phyloP scores from a whole-genome alignment of 2,888 invertebrate genomes.

The Phortica magna region DNA sequence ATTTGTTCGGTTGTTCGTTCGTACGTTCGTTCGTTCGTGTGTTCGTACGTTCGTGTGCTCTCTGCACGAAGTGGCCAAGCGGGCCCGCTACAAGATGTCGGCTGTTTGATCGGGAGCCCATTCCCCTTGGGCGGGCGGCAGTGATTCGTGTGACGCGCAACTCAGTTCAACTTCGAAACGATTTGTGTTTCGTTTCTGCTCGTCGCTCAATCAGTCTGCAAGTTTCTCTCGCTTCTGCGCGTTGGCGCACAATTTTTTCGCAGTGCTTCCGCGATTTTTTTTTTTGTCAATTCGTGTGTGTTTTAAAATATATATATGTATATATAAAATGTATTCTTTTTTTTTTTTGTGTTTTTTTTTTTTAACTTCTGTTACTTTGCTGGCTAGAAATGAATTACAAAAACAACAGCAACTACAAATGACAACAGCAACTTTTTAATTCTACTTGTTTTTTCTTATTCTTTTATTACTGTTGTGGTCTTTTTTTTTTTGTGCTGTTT shows the following conservation, averaged over 20 bases:
- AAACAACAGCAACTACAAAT: neutral
- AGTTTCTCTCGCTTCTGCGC: constrained; percentile 77
- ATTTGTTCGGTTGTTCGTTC: neutral
- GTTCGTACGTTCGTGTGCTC: neutral
- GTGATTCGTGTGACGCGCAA: neutral
- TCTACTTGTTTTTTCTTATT: constrained; percentile 5
- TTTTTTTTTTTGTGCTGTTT: neutral
- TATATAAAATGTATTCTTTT: neutral
- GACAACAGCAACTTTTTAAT: neutral
- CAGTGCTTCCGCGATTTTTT: constrained; percentile 69
- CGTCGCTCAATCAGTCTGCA: constrained; percentile 64
- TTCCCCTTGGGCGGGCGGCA: neutral
- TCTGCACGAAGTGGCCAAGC: neutral
- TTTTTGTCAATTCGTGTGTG: constrained; percentile 5
- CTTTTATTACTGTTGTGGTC: neutral
- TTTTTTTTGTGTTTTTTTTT: constrained; percentile 12
- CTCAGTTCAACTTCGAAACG: neutral
- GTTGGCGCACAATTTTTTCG: constrained; percentile 66
- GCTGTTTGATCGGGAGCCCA: no score
- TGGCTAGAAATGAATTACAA: neutral
- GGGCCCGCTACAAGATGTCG: neutral
- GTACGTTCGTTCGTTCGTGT: neutral
- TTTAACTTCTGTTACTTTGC: neutral
- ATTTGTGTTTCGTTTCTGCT: neutral
- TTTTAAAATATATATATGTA: no score